A percentile compares a stretch with the other conserved stretches of the same genome.
Conservation (phyloP, 2,113 vertebrate genomes). For the Speoplatyrhinus poulsoni region DNA sequence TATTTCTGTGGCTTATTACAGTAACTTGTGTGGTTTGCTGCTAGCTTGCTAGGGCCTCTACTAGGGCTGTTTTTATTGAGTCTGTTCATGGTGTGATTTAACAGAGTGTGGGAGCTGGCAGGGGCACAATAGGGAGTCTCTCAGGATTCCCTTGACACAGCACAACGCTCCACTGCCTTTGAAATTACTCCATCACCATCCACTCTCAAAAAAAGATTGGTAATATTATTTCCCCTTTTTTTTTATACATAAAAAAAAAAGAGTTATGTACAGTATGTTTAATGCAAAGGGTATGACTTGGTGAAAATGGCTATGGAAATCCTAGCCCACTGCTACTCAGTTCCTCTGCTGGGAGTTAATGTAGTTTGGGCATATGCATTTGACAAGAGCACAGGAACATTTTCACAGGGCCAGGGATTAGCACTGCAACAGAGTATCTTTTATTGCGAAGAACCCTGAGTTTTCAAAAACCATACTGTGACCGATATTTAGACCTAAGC, state of each 20-base stretch:
- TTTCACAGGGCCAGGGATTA: slow-evolving; percentile 77
- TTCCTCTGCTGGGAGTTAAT: slow-evolving; percentile 73
- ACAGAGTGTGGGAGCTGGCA: slow-evolving; percentile 64
- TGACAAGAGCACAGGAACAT: slow-evolving; percentile 67
- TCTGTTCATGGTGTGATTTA: slow-evolving; percentile 70
- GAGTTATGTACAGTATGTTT: slow-evolving; percentile 38
- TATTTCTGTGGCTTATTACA: slow-evolving; percentile 11
- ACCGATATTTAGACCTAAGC: slow-evolving; percentile 81
- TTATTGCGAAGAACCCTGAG: slow-evolving; percentile 72
- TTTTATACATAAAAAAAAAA: slow-evolving; percentile 1
- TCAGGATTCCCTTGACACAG: slow-evolving; percentile 60
- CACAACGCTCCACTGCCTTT: slow-evolving; percentile 63
- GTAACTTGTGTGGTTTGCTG: neutral
- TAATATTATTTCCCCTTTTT: slow-evolving; percentile 65
- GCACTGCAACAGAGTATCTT: slow-evolving; percentile 74
- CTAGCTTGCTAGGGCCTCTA: slow-evolving; percentile 48
- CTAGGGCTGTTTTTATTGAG: slow-evolving; percentile 60
- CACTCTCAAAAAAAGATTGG: slow-evolving; percentile 57
- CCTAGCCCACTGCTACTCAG: slow-evolving; percentile 51
- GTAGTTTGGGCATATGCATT: slow-evolving; percentile 72
- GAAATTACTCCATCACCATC: slow-evolving; percentile 70
- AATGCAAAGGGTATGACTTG: slow-evolving; percentile 65
- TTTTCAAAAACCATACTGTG: slow-evolving; percentile 78
- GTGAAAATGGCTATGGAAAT: slow-evolving; percentile 68
- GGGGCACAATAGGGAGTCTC: slow-evolving; percentile 67